Conservation (phyloP, 1,140 invertebrate genomes). For the Micrasema longulum region DNA sequence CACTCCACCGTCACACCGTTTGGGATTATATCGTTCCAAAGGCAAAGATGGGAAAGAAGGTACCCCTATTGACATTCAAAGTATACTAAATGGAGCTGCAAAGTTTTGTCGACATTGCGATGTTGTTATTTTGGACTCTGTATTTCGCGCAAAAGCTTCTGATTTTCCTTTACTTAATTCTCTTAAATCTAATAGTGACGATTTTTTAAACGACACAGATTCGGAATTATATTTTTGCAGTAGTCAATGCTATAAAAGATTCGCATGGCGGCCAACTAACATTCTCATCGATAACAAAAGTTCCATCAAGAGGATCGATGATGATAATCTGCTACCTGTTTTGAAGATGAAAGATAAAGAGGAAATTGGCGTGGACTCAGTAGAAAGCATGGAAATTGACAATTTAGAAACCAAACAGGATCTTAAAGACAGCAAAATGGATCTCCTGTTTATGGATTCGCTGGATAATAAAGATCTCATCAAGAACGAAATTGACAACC, state of each 20-base stretch:
- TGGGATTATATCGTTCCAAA: slow-evolving; percentile 83
- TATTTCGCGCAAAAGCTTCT: slow-evolving; percentile 83
- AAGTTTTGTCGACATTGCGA: slow-evolving; percentile 94
- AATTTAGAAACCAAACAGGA: slow-evolving; percentile 67
- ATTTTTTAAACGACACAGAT: slow-evolving; percentile 71
- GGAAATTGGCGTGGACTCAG: slow-evolving; percentile 63
- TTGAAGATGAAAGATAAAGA: slow-evolving; percentile 61
- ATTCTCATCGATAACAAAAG: slow-evolving; percentile 66
- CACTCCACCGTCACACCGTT: slow-evolving; percentile 83
- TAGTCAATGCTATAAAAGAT: slow-evolving; percentile 85
- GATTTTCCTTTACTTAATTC: slow-evolving; percentile 80
- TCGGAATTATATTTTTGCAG: slow-evolving; percentile 86
- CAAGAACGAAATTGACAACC: slow-evolving; percentile 70
- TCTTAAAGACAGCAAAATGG: slow-evolving; percentile 68
- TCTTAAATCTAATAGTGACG: slow-evolving; percentile 75
- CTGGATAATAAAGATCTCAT: slow-evolving; percentile 64
- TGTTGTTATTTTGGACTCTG: slow-evolving; percentile 85
- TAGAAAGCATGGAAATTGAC: slow-evolving; percentile 67
- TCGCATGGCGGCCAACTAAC: slow-evolving; percentile 67
- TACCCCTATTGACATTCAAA: slow-evolving; percentile 88
- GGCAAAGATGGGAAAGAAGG: slow-evolving; percentile 88
- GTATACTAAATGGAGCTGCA: slow-evolving; percentile 86
- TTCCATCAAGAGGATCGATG: slow-evolving; percentile 40
- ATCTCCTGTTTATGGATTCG: slow-evolving; percentile 65
- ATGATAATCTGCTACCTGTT: slow-evolving; percentile 59